Base-by-base conservation (phyloP, 2,797 vertebrate species). In the Chaunax sp. region DNA sequence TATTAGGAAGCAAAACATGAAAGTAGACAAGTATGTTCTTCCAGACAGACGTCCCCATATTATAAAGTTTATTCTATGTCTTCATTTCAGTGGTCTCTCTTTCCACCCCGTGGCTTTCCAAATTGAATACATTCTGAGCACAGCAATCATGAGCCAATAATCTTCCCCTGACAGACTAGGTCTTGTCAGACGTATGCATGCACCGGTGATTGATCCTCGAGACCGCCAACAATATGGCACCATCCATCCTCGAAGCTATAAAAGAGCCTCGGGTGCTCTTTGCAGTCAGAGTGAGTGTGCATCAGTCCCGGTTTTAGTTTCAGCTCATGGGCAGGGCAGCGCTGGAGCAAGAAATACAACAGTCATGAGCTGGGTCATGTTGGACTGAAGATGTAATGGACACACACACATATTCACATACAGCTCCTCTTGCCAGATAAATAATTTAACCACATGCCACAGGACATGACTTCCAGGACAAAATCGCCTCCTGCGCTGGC, bases 131-230 rank as follows among this genome's bases (percentile, higher is more conserved):
- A 6, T 64, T 65, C 14, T 33, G 49, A 59, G 55, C 52, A 44
- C 38, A 60, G 58, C 16, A 22, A 38, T 64, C 35, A 64, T 11
- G 41, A 51, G 50, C 54, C 61, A 58, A 59, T 73, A 49, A 63
- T 60, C 53, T 69, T 52, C 22, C 53, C 13, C 69, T 65, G 64
- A 61, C 57, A 56, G 57, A 1, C 2, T 8, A 50, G 44, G 56
- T 71, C 71, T 64, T 62, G 50, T 53, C 62, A 45, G 14, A 71
- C 40, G 54, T 58, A 60, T 66, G 33, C 64, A 58, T 68, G 43
- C 28, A 41, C 1, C 2, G 30, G 55, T 52, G 75, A 69, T 15
- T 57, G 66, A 64, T 67, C 47, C n/a, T 12, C 0, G 2, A 20
- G 53, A 25, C 16, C 1, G 8, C 12, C 46, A 1, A 6, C 0